A percentile compares a stretch with the other conserved stretches of the same genome.
Conservation (phyloP, 2,113 vertebrate genomes). For the Dromas ardeola region DNA sequence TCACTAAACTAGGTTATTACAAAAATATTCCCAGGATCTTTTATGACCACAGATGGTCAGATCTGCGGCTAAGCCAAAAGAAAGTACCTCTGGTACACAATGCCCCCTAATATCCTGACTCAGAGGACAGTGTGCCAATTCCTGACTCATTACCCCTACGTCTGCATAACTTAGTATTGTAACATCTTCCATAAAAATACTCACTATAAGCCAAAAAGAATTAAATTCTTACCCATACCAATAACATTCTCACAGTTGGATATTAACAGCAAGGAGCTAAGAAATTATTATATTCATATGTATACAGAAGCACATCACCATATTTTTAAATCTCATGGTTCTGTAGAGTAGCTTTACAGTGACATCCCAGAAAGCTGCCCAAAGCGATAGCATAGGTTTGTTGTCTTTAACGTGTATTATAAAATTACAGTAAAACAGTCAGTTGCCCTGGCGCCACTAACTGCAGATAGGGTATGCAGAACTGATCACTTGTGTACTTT, state of each 20-base stretch:
- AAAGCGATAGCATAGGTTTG: neutral
- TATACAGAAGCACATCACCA: neutral
- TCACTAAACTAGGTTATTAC: slow-evolving; percentile 33
- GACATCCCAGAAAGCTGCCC: neutral
- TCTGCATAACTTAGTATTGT: neutral
- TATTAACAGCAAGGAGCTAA: neutral
- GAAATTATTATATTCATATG: neutral
- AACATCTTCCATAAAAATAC: neutral
- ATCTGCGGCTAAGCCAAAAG: slow-evolving; percentile 12
- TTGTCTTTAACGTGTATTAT: neutral
- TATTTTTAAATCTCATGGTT: neutral
- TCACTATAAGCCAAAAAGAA: neutral
- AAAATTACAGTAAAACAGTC: neutral
- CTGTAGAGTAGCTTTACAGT: neutral
- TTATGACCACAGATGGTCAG: slow-evolving; percentile 61
- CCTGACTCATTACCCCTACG: neutral
- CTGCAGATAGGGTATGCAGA: neutral
- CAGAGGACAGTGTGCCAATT: slow-evolving; percentile 16
- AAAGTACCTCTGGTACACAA: slow-evolving; percentile 47
- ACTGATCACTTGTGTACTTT: neutral
- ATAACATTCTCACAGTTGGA: neutral
- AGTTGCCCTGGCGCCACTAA: neutral
- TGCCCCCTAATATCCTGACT: slow-evolving; percentile 46
- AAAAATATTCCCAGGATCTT: slow-evolving; percentile 61
- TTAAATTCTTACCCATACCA: neutral